A percentile compares a stretch with the other conserved stretches of the same genome.
Evolutionary conservation across 2,797 vertebrate genomes (phyloP).

Genomic region (Podargus strigoides): DNA sequence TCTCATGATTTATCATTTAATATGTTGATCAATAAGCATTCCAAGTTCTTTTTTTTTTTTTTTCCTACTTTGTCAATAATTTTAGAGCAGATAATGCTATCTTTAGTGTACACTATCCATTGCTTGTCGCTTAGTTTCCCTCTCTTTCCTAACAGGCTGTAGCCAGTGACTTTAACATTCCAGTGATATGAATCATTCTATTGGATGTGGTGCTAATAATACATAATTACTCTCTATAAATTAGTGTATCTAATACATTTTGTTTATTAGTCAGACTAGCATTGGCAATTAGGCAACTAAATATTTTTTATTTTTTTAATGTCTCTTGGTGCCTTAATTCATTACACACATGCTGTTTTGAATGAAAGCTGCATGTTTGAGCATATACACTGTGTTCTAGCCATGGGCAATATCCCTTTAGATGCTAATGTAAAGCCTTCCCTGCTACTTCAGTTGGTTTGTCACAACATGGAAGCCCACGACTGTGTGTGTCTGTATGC

Average conservation of each 20-base stretch:
- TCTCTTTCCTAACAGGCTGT: neutral
- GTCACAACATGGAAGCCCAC: neutral
- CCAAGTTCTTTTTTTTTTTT: neutral
- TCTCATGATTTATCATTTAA: neutral
- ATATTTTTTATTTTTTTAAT: neutral
- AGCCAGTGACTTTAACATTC: slow-evolving; percentile 17
- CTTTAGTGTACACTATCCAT: neutral
- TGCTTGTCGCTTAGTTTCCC: neutral
- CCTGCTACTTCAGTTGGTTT: slow-evolving; percentile 7
- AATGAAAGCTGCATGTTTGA: slow-evolving; percentile 37
- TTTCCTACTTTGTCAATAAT: neutral
- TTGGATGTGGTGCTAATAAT: neutral
- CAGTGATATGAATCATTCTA: neutral
- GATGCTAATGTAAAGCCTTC: neutral
- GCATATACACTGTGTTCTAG: slow-evolving; percentile 14
- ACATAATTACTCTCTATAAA: slow-evolving; percentile 32
- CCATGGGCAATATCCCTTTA: slow-evolving; percentile 1
- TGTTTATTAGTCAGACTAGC: slow-evolving; percentile 21
- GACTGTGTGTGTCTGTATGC: neutral
- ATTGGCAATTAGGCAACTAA: slow-evolving; percentile 1
- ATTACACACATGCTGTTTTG: slow-evolving; percentile 2
- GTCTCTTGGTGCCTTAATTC: slow-evolving; percentile 7
- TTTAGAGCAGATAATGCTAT: neutral
- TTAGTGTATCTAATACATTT: slow-evolving; percentile 9
- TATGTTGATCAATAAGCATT: neutral